Evolutionary conservation across 2,888 invertebrate genomes (phyloP), one percentile per base, ranked within the genome.

Genomic region (Xanthorhoe spadicearia): DNA sequence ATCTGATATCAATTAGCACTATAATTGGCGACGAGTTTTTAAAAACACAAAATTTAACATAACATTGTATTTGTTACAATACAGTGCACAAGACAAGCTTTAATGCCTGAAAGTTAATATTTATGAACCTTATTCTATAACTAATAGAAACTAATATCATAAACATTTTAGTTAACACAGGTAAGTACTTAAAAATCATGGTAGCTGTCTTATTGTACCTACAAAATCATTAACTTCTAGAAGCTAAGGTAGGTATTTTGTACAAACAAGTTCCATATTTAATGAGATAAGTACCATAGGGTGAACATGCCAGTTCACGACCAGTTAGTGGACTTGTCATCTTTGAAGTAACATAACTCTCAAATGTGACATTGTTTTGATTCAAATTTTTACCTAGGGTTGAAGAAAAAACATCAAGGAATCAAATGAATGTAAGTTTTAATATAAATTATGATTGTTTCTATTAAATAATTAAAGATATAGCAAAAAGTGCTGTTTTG

Each of bases 21-120:
- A 17, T 48, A 48, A 48, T 17, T 48, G 48, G 48, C 48, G 48
- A 48, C 17, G 48, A 48, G 48, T 15, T 48, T 48, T 15, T 9
- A 43, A 13, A n/a, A 13, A 3, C 38, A 43, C 13, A 13, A 43
- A 43, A 13, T 43, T 1, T 4, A 13, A 13, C 10, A 43, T 13
- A 43, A 43, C 13, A 13, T 4, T 13, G 38, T 13, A 43, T 38
- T 38, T 43, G 4, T 0, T 13, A 13, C 2, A 13, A 13, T 43
- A 13, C 38, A 13, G 13, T 13, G 13, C 0, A 43, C 13, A 13
- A 38, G 0, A 38, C 0, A 38, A 43, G 35, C 8, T 10, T 38
- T 2, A 2, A 5, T 10, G 38, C 32, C 0, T 5, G 32, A 32
- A 7, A 32, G 10, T 13, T 43, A 13, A 13, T 13, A 43, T 13